Evolutionary conservation across 2,888 invertebrate species (phyloP).

Genomic region (Timema cristinae): DNA sequence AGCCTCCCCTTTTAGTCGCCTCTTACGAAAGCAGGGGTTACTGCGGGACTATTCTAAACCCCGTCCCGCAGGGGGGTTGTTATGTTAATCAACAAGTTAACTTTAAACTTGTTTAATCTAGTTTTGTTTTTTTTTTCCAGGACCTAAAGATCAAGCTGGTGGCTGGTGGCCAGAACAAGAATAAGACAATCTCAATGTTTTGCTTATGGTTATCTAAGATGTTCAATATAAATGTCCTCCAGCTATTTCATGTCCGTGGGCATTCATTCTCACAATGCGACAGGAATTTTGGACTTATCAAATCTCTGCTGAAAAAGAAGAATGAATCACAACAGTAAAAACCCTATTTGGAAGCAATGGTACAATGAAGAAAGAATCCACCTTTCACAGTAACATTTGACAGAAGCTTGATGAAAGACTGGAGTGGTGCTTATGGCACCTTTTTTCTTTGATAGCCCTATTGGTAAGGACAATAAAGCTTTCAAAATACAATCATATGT

Average conservation of each 20-base stretch:
- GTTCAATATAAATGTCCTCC: neutral
- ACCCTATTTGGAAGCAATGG: neutral
- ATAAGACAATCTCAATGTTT: neutral
- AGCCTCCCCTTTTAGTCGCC: too few relatives aligned
- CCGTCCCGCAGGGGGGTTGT: too few relatives aligned
- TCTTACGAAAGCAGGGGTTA: too few relatives aligned
- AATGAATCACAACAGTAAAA: too few relatives aligned
- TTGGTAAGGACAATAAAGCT: too few relatives aligned
- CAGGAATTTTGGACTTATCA: constrained; percentile 2
- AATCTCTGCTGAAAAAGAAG: neutral
- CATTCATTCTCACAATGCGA: constrained; percentile 2
- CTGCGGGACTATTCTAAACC: too few relatives aligned
- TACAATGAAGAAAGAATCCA: too few relatives aligned
- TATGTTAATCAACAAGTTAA: too few relatives aligned
- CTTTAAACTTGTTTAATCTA: too few relatives aligned
- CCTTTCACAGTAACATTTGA: neutral
- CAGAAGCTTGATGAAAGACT: neutral
- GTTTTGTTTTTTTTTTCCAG: too few relatives aligned
- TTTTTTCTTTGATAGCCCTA: constrained; percentile 2
- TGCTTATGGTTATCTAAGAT: neutral
- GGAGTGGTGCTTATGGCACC: constrained; percentile 1
- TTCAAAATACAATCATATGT: constrained; percentile 15
- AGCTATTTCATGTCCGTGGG: neutral
- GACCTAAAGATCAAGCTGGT: too few relatives aligned
- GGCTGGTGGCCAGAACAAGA: constrained; percentile 1